phyloP scores from a whole-genome alignment of 2,113 vertebrate genomes.

The Caranx ignobilis region DNA sequence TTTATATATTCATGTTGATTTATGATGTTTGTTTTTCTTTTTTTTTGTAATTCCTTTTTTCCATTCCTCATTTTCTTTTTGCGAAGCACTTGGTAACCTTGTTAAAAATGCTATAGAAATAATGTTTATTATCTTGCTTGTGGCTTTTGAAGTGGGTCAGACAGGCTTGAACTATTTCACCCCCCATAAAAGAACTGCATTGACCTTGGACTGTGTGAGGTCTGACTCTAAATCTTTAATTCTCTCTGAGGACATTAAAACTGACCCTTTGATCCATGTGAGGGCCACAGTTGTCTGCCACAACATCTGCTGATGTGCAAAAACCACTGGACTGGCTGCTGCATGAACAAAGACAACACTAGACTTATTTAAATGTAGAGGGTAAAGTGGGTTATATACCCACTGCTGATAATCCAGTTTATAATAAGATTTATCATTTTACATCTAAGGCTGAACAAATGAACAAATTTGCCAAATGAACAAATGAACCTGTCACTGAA shows the following conservation, averaged over 20 bases:
- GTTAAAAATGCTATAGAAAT: no score
- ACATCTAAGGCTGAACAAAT: background rate
- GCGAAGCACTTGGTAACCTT: no score
- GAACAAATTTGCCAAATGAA: background rate
- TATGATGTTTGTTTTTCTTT: no score
- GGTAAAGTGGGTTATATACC: background rate
- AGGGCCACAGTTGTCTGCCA: background rate
- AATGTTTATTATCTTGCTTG: background rate
- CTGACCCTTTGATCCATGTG: background rate
- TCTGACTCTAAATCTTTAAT: conserved; percentile 7
- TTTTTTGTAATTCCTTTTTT: no score
- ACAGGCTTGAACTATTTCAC: background rate
- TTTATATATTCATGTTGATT: no score
- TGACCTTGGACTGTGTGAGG: background rate
- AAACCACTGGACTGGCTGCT: background rate
- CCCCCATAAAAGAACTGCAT: background rate
- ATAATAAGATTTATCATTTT: background rate
- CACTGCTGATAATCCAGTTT: background rate
- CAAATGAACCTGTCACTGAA: background rate
- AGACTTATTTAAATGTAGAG: background rate
- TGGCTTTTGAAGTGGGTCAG: background rate
- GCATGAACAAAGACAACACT: conserved; percentile 1
- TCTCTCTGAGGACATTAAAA: background rate
- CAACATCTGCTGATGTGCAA: background rate
- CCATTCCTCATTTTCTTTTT: no score